Base-by-base conservation (phyloP, 1,140 invertebrate species). In the Drosophila malerkotliana region DNA sequence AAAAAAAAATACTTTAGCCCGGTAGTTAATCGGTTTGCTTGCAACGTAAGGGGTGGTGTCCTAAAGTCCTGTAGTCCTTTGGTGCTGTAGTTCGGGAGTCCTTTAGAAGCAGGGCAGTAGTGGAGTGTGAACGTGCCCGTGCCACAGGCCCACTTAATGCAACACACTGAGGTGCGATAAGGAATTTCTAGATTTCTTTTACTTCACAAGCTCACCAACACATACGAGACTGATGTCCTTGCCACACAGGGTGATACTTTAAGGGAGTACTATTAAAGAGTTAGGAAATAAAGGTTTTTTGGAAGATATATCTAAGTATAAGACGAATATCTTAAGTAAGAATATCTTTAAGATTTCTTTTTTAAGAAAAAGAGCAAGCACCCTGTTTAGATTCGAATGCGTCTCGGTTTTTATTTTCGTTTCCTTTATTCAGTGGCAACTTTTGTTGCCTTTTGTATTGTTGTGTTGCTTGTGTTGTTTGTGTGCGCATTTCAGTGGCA, bases 141-240 rank as follows among this genome's bases (percentile, higher is more conserved):
- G 77, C 82, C 77, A 75, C 81, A 85, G 69, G 81, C 77, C 77
- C 81, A 85, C 82, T 85, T 85, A 87, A 85, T 85, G 81, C 81
- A 77, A 59, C 82, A 77, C 81, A 67, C 82, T 81, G 69, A 85
- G 81, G 81, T 81, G 82, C 77, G 83, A 87, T 87, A 87, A 87
- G 83, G 83, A 88, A 87, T 87, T 87, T 88, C 61, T 77, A 88
- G 78, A 88, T 87, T 87, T 87, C 82, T 87, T 78, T 87, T 71
- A 37, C 64, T 48, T 39, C 51, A 48, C 62, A 39, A 52, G 39
- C 39, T 53, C 37, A 51, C 34, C 10, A 37, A 4, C 44, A 58
- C 54, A 60, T 52, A 57, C 49, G 61, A 52, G 77, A 66, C 71
- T 64, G 62, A 73, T 73, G 71, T 72, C 58, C 49, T 59, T 48